Evolutionary conservation across 2,113 vertebrate species (phyloP).

Genomic region (Cygnus buccinator): DNA sequence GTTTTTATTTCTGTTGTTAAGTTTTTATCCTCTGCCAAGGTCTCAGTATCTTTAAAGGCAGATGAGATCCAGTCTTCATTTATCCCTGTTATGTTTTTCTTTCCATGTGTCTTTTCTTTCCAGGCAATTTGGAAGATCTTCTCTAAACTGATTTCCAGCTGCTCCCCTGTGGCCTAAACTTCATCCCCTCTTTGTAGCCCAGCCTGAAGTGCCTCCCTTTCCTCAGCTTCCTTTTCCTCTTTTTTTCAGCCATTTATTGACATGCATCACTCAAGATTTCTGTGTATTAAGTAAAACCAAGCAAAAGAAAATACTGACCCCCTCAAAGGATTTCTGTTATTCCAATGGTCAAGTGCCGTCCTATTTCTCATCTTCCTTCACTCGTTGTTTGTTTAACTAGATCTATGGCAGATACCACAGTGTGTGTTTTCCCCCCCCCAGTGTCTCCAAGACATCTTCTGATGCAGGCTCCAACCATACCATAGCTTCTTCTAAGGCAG

Average conservation of each 20-base stretch:
- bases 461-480: neutral
- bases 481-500: neutral
- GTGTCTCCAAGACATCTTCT: neutral
- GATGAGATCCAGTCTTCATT: neutral
- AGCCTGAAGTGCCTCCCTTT: neutral
- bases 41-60: neutral
- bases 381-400: neutral
- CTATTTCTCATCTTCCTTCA: neutral
- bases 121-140: neutral
- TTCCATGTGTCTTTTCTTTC: neutral
- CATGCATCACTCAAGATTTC: neutral
- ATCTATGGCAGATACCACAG: neutral
- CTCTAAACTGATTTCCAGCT: neutral
- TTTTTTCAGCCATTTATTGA: neutral
- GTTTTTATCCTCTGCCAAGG: neutral
- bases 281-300: neutral
- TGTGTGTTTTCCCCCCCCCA: rapidly evolving
- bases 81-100: neutral
- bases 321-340: neutral
- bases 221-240: neutral
- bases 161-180: neutral
- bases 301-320: neutral
- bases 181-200: neutral
- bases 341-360: neutral
- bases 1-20: neutral